Conservation (phyloP, 2,113 vertebrate genomes). For the Toxotes chatareus region DNA sequence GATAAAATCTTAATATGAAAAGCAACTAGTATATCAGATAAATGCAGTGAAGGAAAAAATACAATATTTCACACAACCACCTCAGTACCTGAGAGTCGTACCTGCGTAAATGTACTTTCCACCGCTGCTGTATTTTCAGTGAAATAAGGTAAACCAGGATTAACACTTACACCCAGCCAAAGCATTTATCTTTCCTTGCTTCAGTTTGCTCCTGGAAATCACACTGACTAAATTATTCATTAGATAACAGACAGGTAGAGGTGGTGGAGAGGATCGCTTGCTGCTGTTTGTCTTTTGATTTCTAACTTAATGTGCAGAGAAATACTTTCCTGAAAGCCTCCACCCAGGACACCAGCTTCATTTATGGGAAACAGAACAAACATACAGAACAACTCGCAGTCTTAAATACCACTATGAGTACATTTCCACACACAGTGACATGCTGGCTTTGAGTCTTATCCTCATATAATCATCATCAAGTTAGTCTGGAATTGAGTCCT, state of each 20-base stretch:
- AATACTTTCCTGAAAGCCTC: neutral
- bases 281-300: neutral
- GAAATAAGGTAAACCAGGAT: neutral
- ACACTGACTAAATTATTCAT: neutral
- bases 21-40: neutral
- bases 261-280: neutral
- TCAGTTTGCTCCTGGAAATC: neutral
- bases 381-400: neutral
- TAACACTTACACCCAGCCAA: neutral
- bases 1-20: too few relatives aligned
- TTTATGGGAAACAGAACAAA: neutral
- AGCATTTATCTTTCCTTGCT: neutral
- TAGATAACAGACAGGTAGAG: neutral
- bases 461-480: too few relatives aligned
- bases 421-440: neutral
- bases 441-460: too few relatives aligned
- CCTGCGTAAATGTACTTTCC: neutral
- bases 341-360: neutral
- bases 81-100: too few relatives aligned
- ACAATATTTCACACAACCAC: too few relatives aligned
- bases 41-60: too few relatives aligned
- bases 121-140: neutral
- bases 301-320: neutral
- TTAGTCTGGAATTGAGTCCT: too few relatives aligned
- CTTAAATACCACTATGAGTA: neutral